Evolutionary conservation across 2,888 invertebrate genomes (phyloP).

Genomic region (Agrilus mali): DNA sequence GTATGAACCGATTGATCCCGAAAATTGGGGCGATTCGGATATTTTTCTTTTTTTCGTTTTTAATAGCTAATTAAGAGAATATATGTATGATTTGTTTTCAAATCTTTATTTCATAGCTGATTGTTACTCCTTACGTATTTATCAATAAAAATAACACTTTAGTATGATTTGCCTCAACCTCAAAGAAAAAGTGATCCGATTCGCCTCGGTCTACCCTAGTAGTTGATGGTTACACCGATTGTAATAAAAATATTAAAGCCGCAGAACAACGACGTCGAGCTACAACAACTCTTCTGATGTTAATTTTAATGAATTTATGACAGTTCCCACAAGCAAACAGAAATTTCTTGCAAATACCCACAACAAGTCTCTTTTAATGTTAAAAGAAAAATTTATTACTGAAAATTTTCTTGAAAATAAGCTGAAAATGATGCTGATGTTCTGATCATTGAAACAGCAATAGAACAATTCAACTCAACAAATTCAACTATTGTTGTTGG

Average conservation of each 20-base stretch:
- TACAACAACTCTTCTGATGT: slow-evolving; percentile 19
- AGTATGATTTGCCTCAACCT: no score
- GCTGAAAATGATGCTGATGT: slow-evolving; percentile 18
- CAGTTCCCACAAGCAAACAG: slow-evolving; percentile 16
- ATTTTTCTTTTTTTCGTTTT: no score
- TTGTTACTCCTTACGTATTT: no score
- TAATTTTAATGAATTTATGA: slow-evolving; percentile 20
- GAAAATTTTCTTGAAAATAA: slow-evolving; percentile 22
- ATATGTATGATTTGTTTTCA: no score
- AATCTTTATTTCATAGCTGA: no score
- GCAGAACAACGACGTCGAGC: slow-evolving; percentile 18
- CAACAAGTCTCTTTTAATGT: slow-evolving; percentile 22
- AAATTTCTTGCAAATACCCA: slow-evolving; percentile 21
- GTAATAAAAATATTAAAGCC: slow-evolving; percentile 16
- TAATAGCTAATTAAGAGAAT: no score
- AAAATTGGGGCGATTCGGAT: no score
- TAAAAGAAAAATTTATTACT: slow-evolving; percentile 16
- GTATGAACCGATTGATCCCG: no score
- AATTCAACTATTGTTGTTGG: slow-evolving; percentile 18
- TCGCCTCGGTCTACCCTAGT: no score
- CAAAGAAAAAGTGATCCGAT: no score
- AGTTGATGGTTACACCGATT: no score
- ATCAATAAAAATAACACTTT: no score
- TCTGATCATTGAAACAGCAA: slow-evolving; percentile 18
- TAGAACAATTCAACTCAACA: slow-evolving; percentile 12